phyloP scores from a whole-genome alignment of 30 jellyfish, hydroid and myxozoan species.

The Hydractinia symbiolongicarpus region DNA sequence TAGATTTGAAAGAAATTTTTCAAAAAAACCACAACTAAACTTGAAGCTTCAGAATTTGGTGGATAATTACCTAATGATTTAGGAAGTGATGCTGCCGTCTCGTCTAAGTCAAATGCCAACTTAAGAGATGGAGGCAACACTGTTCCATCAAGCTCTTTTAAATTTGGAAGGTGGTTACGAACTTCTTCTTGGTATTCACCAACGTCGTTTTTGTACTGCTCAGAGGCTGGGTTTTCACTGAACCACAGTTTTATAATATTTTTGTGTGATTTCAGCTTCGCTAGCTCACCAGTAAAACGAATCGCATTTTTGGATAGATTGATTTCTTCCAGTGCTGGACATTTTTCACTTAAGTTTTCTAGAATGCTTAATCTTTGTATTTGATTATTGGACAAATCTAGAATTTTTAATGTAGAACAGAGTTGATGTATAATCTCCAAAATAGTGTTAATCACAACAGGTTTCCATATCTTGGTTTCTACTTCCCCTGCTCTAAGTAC shows the following conservation, averaged over 20 bases:
- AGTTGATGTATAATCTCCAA: background rate
- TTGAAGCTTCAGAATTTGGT: slow-evolving; percentile 15
- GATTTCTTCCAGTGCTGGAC: slow-evolving; percentile 47
- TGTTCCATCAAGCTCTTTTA: slow-evolving; percentile 61
- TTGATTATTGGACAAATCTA: slow-evolving; percentile 51
- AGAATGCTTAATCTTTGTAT: slow-evolving; percentile 41
- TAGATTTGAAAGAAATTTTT: slow-evolving; percentile 48
- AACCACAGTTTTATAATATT: slow-evolving; percentile 25
- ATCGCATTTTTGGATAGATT: slow-evolving; percentile 55
- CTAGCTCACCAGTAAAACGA: slow-evolving; percentile 17
- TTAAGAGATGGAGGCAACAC: slow-evolving; percentile 65
- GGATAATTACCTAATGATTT: slow-evolving; percentile 27
- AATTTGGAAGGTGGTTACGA: slow-evolving; percentile 20
- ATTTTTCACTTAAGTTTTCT: slow-evolving; percentile 28
- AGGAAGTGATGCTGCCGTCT: slow-evolving; percentile 51
- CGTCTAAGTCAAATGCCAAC: slow-evolving; percentile 36
- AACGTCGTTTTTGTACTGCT: slow-evolving; percentile 15
- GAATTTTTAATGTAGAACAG: slow-evolving; percentile 33
- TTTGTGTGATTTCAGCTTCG: background rate
- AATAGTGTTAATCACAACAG: slow-evolving; percentile 27
- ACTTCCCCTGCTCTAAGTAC: background rate
- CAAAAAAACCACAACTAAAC: slow-evolving; percentile 2
- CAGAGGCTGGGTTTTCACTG: slow-evolving; percentile 30
- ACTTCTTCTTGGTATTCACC: slow-evolving; percentile 6
- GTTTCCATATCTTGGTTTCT: background rate